Percentiles rank a stretch among this genome's conserved stretches.
These are phyloP conservation scores for Poeciliopsis occidentalis DNA, from an alignment of 2,113 vertebrate species.

Conservation along the genomic window DNA sequence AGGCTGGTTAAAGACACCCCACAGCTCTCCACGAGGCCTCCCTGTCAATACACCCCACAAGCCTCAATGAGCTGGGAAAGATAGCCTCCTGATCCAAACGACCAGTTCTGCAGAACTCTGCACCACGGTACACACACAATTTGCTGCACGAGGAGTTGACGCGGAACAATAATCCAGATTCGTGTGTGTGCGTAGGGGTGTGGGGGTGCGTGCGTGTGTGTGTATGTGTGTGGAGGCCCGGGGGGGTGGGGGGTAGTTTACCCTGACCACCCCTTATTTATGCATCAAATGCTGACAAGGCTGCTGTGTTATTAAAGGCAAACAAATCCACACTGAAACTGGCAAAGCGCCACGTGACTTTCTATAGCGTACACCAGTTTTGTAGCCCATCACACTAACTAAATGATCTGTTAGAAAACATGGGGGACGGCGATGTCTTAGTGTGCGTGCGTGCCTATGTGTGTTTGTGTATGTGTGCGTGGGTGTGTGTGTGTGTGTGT, in stretches of 20 bases:
- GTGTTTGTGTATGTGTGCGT: neutral
- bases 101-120: conserved; percentile 45
- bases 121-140: conserved; percentile 32
- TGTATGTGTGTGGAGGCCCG: too few relatives aligned
- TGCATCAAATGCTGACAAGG: conserved; percentile 59
- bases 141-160: conserved; percentile 37
- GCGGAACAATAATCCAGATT: conserved; percentile 49
- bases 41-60: conserved; percentile 55
- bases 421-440: conserved; percentile 32
- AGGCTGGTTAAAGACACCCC: conserved; percentile 58
- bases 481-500: conserved; percentile 2
- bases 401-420: conserved; percentile 56
- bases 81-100: conserved; percentile 62
- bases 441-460: neutral
- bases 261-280: conserved; percentile 58
- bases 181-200: neutral
- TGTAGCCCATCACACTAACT: conserved; percentile 47
- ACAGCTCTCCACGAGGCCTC: conserved; percentile 58
- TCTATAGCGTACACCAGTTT: conserved; percentile 44
- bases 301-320: conserved; percentile 63
- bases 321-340: conserved; percentile 59
- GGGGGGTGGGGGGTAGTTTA: conserved; percentile 20
- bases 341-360: conserved; percentile 61
- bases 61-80: conserved; percentile 44
- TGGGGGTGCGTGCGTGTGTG: too few relatives aligned